A percentile compares a stretch with the other conserved stretches of the same genome.
Evolutionary conservation across 2,888 invertebrate genomes (phyloP).

Genomic region (Acleris literana): DNA sequence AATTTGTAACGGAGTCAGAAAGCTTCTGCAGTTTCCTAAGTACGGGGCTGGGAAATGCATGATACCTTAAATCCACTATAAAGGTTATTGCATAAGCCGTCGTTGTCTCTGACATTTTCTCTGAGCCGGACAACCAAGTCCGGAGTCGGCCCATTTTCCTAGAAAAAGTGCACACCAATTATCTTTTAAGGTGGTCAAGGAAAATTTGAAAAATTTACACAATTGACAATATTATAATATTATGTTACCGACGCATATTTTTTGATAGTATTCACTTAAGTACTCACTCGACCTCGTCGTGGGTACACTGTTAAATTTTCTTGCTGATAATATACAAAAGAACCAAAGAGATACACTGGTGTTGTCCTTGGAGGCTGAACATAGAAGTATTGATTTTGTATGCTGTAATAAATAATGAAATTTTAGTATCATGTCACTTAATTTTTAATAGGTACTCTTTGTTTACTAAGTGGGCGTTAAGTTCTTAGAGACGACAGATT

Average conservation of each 20-base stretch:
- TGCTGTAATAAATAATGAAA: constrained; percentile 5
- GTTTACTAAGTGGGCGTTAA: no score
- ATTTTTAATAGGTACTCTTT: no score
- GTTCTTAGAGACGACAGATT: no score
- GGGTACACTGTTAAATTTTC: constrained; percentile 6
- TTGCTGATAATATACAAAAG: background rate
- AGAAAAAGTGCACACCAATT: background rate
- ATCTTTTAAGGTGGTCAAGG: background rate
- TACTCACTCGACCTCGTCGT: constrained; percentile 14
- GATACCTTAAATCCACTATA: constrained; percentile 15
- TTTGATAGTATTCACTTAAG: background rate
- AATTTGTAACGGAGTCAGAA: no score
- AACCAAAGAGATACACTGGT: no score
- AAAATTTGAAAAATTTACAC: no score
- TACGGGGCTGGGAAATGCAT: no score
- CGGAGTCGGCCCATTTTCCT: constrained; percentile 16
- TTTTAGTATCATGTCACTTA: no score
- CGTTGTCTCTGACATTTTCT: constrained; percentile 1
- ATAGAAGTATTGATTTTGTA: constrained; percentile 23
- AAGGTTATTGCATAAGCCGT: constrained; percentile 20
- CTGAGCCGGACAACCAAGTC: constrained; percentile 9
- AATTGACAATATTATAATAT: background rate
- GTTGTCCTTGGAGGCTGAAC: background rate
- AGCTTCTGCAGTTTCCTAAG: no score
- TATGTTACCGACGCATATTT: no score